phyloP scores from a whole-genome alignment of 2,888 invertebrate species.

The Drosophila acutilabella region DNA sequence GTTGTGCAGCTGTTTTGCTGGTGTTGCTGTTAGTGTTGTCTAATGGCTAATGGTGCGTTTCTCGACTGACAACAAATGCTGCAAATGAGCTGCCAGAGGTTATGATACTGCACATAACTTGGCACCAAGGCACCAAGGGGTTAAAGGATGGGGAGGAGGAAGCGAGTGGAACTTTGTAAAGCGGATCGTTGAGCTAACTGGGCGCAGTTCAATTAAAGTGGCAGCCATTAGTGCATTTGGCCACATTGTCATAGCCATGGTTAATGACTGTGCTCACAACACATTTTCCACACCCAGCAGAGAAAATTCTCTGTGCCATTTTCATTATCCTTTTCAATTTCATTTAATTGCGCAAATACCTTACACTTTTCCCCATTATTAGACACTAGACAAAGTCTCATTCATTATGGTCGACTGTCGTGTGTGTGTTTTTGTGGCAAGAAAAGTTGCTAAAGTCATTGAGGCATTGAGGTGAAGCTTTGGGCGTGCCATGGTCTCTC shows the following conservation, averaged over 20 bases:
- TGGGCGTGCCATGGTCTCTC: constrained; percentile 33
- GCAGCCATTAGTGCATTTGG: constrained; percentile 63
- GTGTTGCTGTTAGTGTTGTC: constrained; percentile 28
- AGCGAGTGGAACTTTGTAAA: neutral
- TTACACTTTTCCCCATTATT: constrained; percentile 64
- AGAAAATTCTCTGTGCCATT: constrained; percentile 15
- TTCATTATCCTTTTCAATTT: constrained; percentile 41
- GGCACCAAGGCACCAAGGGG: constrained; percentile 3
- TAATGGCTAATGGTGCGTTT: constrained; percentile 63
- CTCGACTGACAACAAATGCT: constrained; percentile 67
- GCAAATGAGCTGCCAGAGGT: constrained; percentile 75
- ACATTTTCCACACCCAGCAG: constrained; percentile 32
- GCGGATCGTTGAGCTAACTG: constrained; percentile 14
- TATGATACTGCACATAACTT: constrained; percentile 65
- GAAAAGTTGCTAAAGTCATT: constrained; percentile 56
- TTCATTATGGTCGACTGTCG: constrained; percentile 48
- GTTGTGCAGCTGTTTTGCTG: constrained; percentile 36
- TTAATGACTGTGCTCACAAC: constrained; percentile 67
- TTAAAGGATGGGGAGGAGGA: neutral
- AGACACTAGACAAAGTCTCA: constrained; percentile 55
- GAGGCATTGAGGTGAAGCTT: constrained; percentile 20
- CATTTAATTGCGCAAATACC: constrained; percentile 74
- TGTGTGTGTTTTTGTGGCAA: constrained; percentile 12
- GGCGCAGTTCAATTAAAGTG: constrained; percentile 74
- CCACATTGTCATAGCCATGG: constrained; percentile 55